Evolutionary conservation across 2,113 vertebrate genomes (phyloP), one percentile per base, ranked within the genome.

Genomic region (Talpa occidentalis): DNA sequence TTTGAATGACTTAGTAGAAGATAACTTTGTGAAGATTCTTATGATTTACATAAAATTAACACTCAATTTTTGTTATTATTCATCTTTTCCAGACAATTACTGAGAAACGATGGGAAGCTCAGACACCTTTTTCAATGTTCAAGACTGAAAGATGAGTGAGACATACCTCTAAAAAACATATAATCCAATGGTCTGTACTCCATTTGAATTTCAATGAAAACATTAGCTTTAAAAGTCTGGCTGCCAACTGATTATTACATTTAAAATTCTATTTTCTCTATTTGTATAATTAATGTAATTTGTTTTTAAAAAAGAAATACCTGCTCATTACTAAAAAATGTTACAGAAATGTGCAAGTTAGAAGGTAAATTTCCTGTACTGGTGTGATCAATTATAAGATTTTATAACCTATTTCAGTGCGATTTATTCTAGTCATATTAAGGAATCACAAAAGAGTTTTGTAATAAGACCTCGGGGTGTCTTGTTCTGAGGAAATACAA

Each of bases 191-290:
- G 30, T 4, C 3, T 94, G 7, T 52, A 86, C 86, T 64, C 22
- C 17, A 66, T 42, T 24, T 72, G 22, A 92, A 87, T 82, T 82
- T 90, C 35, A 96, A 81, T n/a, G 19, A 12, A 92, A 94, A 52
- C 11, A 40, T 86, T 77, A 60, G 9, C 5, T 78, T 69, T 84
- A 72, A 47, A 47, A 84, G 28, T 67, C 47, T 67, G 30, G 9
- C 10, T 72, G 30, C 67, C 52, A 77, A 69, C 16, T 70, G 54
- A 94, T 52, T 67, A 59, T 74, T 85, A 42, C n/a, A 70, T 62
- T 28, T 8, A 37, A 93, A 86, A 24, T 35, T 56, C 3, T 32
- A 76, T 10, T 88, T 79, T 74, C 8, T 74, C 22, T 83, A 10
- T 54, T 77, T 85, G 30, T 72, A 35, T n/a, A 95, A 54, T 60